Conservation (phyloP, 2,888 invertebrate species). For the Troilus luridus region DNA sequence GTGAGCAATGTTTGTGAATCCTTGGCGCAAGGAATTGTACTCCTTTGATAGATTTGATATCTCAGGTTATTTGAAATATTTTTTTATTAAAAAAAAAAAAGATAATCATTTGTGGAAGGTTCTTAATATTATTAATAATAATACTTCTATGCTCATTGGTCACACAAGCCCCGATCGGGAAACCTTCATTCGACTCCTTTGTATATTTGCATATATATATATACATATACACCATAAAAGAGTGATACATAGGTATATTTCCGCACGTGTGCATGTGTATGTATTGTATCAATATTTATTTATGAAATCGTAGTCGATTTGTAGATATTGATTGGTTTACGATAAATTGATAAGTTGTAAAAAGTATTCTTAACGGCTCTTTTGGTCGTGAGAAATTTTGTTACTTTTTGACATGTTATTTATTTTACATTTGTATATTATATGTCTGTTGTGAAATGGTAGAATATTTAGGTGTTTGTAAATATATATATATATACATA, state of each 20-base stretch:
- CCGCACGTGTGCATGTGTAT: slow-evolving; percentile 4
- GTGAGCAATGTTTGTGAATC: slow-evolving; percentile 54
- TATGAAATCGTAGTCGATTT: slow-evolving; percentile 23
- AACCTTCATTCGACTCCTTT: background rate
- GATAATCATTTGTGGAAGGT: slow-evolving; percentile 13
- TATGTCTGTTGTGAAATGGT: slow-evolving; percentile 55
- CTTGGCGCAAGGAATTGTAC: background rate
- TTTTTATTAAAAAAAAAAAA: slow-evolving; percentile 24
- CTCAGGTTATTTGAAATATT: slow-evolving; percentile 56
- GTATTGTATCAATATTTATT: slow-evolving; percentile 45
- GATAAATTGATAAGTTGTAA: slow-evolving; percentile 26
- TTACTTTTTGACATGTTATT: slow-evolving; percentile 56
- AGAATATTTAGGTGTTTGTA: slow-evolving; percentile 39
- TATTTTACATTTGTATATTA: slow-evolving; percentile 42
- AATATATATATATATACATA: slow-evolving; percentile 1
- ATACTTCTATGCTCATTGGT: slow-evolving; percentile 52
- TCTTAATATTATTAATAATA: slow-evolving; percentile 23
- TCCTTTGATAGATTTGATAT: background rate
- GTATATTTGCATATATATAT: slow-evolving; percentile 45
- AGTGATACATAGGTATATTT: slow-evolving; percentile 15
- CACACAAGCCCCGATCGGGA: slow-evolving; percentile 56
- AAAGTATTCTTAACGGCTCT: slow-evolving; percentile 19
- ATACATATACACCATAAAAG: slow-evolving; percentile 15
- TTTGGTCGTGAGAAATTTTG: slow-evolving; percentile 35
- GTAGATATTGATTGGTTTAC: background rate